Evolutionary conservation across 2,113 vertebrate genomes (phyloP).

Genomic region (Thunnus thynnus): DNA sequence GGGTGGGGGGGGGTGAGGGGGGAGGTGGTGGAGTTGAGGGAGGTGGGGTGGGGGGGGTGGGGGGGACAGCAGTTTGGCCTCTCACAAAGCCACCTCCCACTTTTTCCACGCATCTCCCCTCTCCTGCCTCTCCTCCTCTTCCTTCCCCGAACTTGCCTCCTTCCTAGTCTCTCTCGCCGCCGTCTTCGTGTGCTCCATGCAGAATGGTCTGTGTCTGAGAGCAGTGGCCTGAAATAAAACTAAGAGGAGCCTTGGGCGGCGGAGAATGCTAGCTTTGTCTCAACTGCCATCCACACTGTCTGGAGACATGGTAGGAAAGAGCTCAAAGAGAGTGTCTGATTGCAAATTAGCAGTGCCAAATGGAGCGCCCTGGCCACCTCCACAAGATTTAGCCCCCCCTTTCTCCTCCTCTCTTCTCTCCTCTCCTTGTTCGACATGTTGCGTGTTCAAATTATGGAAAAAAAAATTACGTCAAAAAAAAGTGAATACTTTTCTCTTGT

Average conservation of each 20-base stretch:
- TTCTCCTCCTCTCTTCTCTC: not conserved
- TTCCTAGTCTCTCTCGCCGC: slow-evolving; percentile 68
- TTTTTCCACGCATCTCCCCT: slow-evolving; percentile 40
- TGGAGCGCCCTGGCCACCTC: slow-evolving; percentile 53
- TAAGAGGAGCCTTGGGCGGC: slow-evolving; percentile 72
- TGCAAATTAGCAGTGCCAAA: slow-evolving; percentile 81
- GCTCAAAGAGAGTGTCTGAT: slow-evolving; percentile 81
- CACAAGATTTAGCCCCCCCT: not conserved
- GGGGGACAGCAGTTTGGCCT: slow-evolving; percentile 59
- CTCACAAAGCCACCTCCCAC: slow-evolving; percentile 67
- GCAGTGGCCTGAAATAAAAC: slow-evolving; percentile 84
- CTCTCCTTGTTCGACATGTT: not conserved
- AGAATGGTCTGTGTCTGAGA: slow-evolving; percentile 80
- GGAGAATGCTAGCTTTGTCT: slow-evolving; percentile 85
- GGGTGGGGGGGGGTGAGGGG: slow-evolving; percentile 9
- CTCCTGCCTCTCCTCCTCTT: slow-evolving; percentile 33
- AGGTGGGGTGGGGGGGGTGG: slow-evolving; percentile 23
- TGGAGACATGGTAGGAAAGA: slow-evolving; percentile 74
- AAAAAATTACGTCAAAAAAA: not conserved
- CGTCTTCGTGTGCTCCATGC: slow-evolving; percentile 69
- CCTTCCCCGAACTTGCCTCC: slow-evolving; percentile 48
- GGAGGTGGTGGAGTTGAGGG: slow-evolving; percentile 25
- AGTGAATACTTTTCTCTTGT: not conserved
- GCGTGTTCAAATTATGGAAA: slow-evolving; percentile 13
- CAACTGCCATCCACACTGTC: slow-evolving; percentile 82